Percentiles rank a stretch among this genome's conserved stretches.
Conservation (phyloP, 2,113 vertebrate species). For the Lasiurus borealis region DNA sequence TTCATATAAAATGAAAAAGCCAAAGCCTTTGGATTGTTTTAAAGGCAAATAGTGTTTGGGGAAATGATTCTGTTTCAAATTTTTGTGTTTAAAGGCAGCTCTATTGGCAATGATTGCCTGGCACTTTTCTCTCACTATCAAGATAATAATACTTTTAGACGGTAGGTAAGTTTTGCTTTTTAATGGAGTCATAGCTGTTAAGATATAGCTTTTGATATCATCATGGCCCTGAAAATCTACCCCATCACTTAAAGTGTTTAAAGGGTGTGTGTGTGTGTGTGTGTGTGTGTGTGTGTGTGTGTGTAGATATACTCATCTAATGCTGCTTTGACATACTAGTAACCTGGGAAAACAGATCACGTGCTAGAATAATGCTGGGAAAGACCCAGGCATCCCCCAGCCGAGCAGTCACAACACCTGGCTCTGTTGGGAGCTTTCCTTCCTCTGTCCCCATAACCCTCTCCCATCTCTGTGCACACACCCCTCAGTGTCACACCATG, state of each 20-base stretch:
- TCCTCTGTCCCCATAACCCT: not conserved
- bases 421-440: rapidly evolving
- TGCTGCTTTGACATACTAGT: not conserved
- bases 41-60: not conserved
- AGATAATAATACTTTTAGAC: not conserved
- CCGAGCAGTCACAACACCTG: not conserved
- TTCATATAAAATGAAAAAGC: conserved; percentile 40
- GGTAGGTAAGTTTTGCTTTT: conserved; percentile 38
- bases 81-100: conserved; percentile 39
- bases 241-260: not conserved
- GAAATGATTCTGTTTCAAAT: conserved; percentile 37
- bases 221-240: not conserved
- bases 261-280: not conserved
- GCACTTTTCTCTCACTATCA: conserved; percentile 4
- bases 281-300: not conserved
- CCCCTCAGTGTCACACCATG: not conserved
- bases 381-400: not conserved
- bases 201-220: not conserved
- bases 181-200: not conserved
- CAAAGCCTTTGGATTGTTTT: not conserved
- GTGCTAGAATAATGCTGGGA: not conserved
- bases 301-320: not conserved
- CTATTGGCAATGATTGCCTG: not conserved
- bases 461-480: not conserved
- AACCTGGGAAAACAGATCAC: not conserved